phyloP scores from a whole-genome alignment of 2,888 invertebrate species.

The Octonoba sinensis region DNA sequence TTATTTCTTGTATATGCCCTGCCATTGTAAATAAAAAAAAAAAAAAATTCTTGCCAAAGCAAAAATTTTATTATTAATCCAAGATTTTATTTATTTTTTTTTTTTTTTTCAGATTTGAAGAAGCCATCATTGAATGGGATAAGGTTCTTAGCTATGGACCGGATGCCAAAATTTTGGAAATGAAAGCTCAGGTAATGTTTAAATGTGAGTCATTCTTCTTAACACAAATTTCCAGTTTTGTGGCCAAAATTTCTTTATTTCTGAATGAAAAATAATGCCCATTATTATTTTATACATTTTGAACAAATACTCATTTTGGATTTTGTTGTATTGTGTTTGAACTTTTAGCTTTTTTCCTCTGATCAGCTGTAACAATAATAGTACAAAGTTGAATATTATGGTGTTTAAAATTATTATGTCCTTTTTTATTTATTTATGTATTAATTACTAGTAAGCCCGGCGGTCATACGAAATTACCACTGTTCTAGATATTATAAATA shows the following conservation, averaged over 20 bases:
- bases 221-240: neutral
- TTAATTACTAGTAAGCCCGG: too few relatives aligned
- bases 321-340: neutral
- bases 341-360: too few relatives aligned
- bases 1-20: too few relatives aligned
- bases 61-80: neutral
- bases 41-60: too few relatives aligned
- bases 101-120: conserved; percentile 69
- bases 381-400: too few relatives aligned
- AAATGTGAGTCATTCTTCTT: neutral
- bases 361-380: too few relatives aligned
- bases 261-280: neutral
- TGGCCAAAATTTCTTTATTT: neutral
- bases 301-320: neutral
- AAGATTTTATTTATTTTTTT: neutral
- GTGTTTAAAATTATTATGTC: too few relatives aligned
- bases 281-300: neutral
- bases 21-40: too few relatives aligned
- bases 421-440: too few relatives aligned
- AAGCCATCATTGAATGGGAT: conserved; percentile 72
- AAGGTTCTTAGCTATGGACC: conserved; percentile 70
- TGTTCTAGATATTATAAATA: too few relatives aligned
- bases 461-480: too few relatives aligned
- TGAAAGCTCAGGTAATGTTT: conserved; percentile 72
- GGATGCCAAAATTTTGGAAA: conserved; percentile 71